A percentile compares a stretch with the other conserved stretches of the same genome.
Conservation (phyloP, 2,797 vertebrate species). For the Channallabes apus region DNA sequence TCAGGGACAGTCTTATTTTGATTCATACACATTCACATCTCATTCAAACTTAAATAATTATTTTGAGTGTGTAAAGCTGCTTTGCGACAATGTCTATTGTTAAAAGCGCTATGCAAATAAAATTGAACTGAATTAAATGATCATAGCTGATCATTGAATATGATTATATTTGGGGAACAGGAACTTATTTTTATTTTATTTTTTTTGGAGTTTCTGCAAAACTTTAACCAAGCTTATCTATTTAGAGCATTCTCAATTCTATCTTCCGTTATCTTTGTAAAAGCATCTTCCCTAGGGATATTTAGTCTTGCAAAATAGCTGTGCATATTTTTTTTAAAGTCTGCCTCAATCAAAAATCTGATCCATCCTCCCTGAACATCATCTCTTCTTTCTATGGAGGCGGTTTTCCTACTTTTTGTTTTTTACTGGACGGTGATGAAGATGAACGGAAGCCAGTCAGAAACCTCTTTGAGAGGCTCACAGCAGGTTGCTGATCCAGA, state of each 20-base stretch:
- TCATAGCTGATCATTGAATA: neutral
- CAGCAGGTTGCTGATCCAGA: constrained; percentile 20
- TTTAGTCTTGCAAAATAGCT: constrained; percentile 2
- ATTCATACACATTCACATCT: too few species aligned
- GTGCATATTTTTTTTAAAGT: neutral
- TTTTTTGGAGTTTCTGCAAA: neutral
- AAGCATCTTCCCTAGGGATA: neutral
- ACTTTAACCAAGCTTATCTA: constrained; percentile 5
- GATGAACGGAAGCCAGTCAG: neutral
- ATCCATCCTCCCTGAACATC: constrained; percentile 19
- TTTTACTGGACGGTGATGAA: neutral
- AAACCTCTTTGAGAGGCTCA: constrained; percentile 1
- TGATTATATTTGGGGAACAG: neutral
- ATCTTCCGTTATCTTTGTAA: neutral
- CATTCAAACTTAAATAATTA: too few species aligned
- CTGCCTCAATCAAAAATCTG: constrained; percentile 7
- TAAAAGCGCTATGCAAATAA: too few species aligned
- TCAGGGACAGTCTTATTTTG: too few species aligned
- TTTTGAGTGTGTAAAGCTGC: too few species aligned
- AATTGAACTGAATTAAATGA: neutral
- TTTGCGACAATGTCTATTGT: too few species aligned
- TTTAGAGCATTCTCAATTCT: neutral
- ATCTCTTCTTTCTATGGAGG: constrained; percentile 3
- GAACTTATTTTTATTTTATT: neutral
- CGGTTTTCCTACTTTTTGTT: neutral